Percentiles rank a stretch among this genome's conserved stretches.
Conservation (phyloP, 2,113 vertebrate species). For the Tor tambroides region DNA sequence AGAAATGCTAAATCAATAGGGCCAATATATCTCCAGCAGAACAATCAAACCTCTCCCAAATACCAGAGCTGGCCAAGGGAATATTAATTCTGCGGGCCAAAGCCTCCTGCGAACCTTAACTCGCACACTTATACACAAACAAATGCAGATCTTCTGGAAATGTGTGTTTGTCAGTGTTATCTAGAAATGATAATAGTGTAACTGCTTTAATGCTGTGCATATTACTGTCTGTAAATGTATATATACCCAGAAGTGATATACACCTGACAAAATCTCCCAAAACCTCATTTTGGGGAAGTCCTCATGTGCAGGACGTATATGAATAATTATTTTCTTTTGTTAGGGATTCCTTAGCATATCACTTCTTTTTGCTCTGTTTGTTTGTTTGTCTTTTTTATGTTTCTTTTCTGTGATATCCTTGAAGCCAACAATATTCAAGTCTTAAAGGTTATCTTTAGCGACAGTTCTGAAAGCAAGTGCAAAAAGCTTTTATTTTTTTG, state of each 20-base stretch:
- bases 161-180: too few relatives aligned
- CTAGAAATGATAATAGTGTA: too few relatives aligned
- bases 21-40: slow-evolving; percentile 71
- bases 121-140: too few relatives aligned
- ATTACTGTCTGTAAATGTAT: too few relatives aligned
- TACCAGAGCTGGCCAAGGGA: slow-evolving; percentile 72
- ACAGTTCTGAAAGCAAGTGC: neutral
- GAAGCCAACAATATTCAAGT: neutral
- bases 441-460: neutral
- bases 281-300: too few relatives aligned
- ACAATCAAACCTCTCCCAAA: slow-evolving; percentile 69
- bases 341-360: neutral
- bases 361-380: neutral
- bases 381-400: neutral
- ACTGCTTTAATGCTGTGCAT: too few relatives aligned
- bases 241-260: too few relatives aligned
- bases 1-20: slow-evolving; percentile 80
- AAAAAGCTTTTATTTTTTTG: neutral
- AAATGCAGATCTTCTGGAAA: too few relatives aligned
- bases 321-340: too few relatives aligned
- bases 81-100: slow-evolving; percentile 66
- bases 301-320: too few relatives aligned
- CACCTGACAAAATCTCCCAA: too few relatives aligned
- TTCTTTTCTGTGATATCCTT: neutral
- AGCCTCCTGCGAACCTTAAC: neutral